Evolutionary conservation across 2,797 vertebrate species (phyloP).

Genomic region (Pangasius mekongensis): DNA sequence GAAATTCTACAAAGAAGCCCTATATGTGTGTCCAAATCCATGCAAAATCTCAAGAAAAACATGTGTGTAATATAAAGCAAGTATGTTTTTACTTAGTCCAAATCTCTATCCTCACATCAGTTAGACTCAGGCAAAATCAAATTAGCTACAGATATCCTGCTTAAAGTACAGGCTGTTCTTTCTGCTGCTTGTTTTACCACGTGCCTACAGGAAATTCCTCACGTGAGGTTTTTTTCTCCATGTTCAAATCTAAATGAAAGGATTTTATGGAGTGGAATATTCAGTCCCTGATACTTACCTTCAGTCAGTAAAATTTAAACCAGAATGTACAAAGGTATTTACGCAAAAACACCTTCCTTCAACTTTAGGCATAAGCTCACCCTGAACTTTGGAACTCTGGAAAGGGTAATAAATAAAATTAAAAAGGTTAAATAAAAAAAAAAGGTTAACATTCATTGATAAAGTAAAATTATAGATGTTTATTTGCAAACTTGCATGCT

Average conservation of each 20-base stretch:
- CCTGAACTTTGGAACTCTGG: not conserved
- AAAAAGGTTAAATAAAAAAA: not conserved
- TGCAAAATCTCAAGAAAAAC: not conserved
- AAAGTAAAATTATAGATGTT: not conserved
- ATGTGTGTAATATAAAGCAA: slow-evolving; percentile 9
- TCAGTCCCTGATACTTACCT: not conserved
- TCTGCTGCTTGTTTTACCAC: not conserved
- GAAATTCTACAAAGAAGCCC: not conserved
- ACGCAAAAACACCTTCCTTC: not conserved
- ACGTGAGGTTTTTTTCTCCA: not conserved
- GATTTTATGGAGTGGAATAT: not conserved
- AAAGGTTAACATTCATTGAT: not conserved
- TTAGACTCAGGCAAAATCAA: slow-evolving; percentile 13
- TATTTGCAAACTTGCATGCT: not conserved
- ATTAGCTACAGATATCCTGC: slow-evolving; percentile 25
- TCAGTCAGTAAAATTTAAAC: not conserved
- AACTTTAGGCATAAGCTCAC: not conserved
- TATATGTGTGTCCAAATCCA: too few relatives aligned
- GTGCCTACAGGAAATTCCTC: not conserved
- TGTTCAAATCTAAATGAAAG: not conserved
- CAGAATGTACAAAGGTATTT: not conserved
- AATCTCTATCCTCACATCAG: slow-evolving; percentile 20
- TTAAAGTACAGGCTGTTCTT: slow-evolving; percentile 1
- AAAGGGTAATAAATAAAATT: not conserved
- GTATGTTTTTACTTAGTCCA: slow-evolving; percentile 37